These are phyloP conservation scores for Eulemur albifrons DNA, from an alignment of 2,797 vertebrate genomes.

Conservation along the genomic window DNA sequence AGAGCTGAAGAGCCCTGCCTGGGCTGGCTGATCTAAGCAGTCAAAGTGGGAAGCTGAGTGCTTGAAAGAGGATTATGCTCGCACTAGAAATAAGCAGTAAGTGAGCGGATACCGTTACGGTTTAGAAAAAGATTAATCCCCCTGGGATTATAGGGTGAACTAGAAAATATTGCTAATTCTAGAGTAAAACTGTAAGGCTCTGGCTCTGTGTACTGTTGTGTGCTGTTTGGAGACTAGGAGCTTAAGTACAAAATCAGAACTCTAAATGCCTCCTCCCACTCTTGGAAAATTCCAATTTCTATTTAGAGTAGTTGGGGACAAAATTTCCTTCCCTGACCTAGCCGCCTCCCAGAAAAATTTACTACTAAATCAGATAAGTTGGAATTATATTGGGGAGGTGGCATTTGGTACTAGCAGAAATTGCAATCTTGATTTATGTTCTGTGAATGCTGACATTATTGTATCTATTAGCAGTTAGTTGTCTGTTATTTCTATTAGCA, in stretches of 20 bases:
- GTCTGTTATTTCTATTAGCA: constrained; percentile 28
- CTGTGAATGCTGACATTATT: constrained; percentile 41
- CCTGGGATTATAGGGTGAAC: constrained; percentile 38
- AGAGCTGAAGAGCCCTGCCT: constrained; percentile 69
- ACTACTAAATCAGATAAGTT: constrained; percentile 9
- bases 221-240: constrained; percentile 9
- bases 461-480: neutral
- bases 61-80: constrained; percentile 75
- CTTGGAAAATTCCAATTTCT: constrained; percentile 55
- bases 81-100: constrained; percentile 78
- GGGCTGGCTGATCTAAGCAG: constrained; percentile 67
- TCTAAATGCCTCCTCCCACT: constrained; percentile 53
- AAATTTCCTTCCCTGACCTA: constrained; percentile 30
- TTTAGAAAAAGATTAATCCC: constrained; percentile 46
- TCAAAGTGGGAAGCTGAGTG: constrained; percentile 74
- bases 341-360: neutral
- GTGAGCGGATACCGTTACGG: constrained; percentile 65
- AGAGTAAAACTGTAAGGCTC: constrained; percentile 30
- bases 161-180: constrained; percentile 44
- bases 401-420: constrained; percentile 25
- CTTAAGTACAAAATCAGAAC: constrained; percentile 47
- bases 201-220: neutral
- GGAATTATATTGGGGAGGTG: constrained; percentile 32
- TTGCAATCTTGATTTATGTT: constrained; percentile 16
- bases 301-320: constrained; percentile 7